Conservation (phyloP, 2,888 invertebrate species). For the Aplocera efformata region DNA sequence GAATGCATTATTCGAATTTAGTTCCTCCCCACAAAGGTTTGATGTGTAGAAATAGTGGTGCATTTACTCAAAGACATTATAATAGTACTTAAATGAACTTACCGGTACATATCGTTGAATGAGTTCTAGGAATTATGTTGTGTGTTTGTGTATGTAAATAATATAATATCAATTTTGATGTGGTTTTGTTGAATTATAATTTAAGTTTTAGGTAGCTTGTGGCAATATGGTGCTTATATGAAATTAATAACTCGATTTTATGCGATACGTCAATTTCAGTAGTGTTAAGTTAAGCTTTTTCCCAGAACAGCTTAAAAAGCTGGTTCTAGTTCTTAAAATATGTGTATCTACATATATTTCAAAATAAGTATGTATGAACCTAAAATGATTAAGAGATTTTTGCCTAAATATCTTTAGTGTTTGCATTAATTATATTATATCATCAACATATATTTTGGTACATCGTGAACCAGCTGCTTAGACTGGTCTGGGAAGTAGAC, state of each 20-base stretch:
- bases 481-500: slow-evolving; percentile 12
- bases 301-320: slow-evolving; percentile 1
- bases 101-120: slow-evolving; percentile 7
- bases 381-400: too few relatives aligned
- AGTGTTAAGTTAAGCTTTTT: slow-evolving; percentile 4
- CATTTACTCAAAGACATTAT: slow-evolving; percentile 12
- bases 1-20: too few relatives aligned
- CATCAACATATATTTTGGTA: background rate
- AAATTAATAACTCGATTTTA: slow-evolving; percentile 1
- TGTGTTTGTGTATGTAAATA: slow-evolving; percentile 9
- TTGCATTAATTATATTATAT: too few relatives aligned
- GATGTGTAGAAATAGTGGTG: background rate
- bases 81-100: slow-evolving; percentile 4
- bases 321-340: background rate
- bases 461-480: slow-evolving; percentile 4
- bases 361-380: too few relatives aligned
- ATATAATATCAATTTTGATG: slow-evolving; percentile 11
- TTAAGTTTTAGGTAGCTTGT: slow-evolving; percentile 10
- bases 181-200: slow-evolving; percentile 13
- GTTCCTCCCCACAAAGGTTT: background rate
- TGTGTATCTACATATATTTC: too few relatives aligned
- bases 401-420: too few relatives aligned
- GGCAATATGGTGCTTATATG: slow-evolving; percentile 15
- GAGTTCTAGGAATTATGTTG: slow-evolving; percentile 4
- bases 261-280: slow-evolving; percentile 7